Conservation (phyloP, 1,140 invertebrate species). For the Pseudomyrmex cubaensis region DNA sequence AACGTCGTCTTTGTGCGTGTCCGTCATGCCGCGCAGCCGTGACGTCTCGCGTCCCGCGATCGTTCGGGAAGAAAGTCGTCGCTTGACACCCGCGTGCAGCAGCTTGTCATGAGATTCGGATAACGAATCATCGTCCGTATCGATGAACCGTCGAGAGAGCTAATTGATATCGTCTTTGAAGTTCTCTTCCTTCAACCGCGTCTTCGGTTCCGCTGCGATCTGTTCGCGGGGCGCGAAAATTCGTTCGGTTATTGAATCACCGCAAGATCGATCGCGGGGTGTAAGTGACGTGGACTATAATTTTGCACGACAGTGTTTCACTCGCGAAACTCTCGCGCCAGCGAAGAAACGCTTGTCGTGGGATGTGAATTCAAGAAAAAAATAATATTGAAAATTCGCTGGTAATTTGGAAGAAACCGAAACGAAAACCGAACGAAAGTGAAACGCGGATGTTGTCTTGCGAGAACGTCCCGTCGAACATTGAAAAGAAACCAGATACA, state of each 20-base stretch:
- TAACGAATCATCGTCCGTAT: slow-evolving; percentile 22
- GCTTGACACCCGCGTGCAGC: slow-evolving; percentile 1
- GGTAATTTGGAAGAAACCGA: neutral
- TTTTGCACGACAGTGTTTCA: neutral
- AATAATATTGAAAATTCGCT: neutral
- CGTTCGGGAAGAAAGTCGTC: neutral
- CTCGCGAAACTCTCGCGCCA: neutral
- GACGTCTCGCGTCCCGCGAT: neutral
- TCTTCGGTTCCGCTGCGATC: neutral
- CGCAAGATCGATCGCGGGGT: slow-evolving; percentile 4
- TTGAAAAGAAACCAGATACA: neutral
- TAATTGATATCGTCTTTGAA: neutral
- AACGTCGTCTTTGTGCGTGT: slow-evolving; percentile 1
- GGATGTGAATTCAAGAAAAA: neutral
- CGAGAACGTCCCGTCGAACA: neutral
- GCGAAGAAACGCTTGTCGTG: neutral
- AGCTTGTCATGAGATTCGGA: slow-evolving; percentile 64
- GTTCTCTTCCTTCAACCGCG: neutral
- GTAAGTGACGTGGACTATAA: neutral
- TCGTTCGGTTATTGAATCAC: neutral
- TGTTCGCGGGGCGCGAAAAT: neutral
- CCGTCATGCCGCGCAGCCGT: slow-evolving; percentile 19
- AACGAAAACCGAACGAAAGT: neutral
- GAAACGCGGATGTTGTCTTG: neutral
- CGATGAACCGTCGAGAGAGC: slow-evolving; percentile 51